phyloP scores from a whole-genome alignment of 1,140 invertebrate genomes.

The Eumaeus atala region DNA sequence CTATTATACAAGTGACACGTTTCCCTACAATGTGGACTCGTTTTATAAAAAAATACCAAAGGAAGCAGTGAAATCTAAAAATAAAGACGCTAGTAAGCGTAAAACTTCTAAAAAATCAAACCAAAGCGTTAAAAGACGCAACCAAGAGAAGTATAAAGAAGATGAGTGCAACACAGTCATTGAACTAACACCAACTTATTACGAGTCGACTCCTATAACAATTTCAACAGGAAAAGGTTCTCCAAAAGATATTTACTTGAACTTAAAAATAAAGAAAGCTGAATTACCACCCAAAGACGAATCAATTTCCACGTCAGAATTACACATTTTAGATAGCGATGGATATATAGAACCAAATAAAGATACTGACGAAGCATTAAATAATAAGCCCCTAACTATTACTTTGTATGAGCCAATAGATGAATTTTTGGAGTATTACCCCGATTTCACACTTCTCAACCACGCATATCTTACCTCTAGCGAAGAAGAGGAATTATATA shows the following conservation, averaged over 20 bases:
- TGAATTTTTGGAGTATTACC: slow-evolving; percentile 45
- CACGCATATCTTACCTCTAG: slow-evolving; percentile 28
- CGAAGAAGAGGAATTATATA: slow-evolving; percentile 34
- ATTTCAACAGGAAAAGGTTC: background rate
- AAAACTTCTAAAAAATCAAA: slow-evolving; percentile 7
- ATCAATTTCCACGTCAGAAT: background rate
- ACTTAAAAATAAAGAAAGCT: slow-evolving; percentile 22
- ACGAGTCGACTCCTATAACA: slow-evolving; percentile 9
- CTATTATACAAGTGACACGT: slow-evolving; percentile 1
- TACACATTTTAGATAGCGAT: background rate
- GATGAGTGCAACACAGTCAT: slow-evolving; percentile 15
- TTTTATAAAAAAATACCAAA: background rate
- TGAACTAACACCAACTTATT: slow-evolving; percentile 19
- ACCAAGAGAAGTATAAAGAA: background rate
- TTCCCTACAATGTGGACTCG: background rate
- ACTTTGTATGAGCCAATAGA: background rate
- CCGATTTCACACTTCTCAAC: slow-evolving; percentile 42
- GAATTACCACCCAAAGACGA: slow-evolving; percentile 17
- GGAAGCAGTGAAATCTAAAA: background rate
- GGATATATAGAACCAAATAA: slow-evolving; percentile 20
- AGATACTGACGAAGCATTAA: background rate
- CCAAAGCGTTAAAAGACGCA: slow-evolving; percentile 3
- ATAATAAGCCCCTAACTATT: background rate
- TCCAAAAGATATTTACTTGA: slow-evolving; percentile 12
- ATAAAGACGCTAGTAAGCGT: slow-evolving; percentile 5